Conservation (phyloP, 1,140 invertebrate species). For the Diprion similis region DNA sequence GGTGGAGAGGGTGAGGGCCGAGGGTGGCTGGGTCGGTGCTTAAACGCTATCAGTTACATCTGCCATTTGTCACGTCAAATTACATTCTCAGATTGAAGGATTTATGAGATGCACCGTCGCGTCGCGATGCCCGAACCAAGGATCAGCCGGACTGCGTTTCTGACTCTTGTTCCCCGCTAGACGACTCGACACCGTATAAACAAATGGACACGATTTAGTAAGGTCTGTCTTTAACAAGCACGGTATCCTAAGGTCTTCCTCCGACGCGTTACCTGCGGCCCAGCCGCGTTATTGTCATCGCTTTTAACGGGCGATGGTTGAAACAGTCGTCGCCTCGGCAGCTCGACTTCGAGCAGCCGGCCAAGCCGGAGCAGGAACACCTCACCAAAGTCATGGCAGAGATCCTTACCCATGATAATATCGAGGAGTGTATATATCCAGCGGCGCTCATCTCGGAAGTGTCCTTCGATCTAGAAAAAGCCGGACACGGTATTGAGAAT, state of each 20-base stretch:
- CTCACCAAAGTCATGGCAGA: background rate
- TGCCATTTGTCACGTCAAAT: slow-evolving; percentile 59
- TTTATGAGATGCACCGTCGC: slow-evolving; percentile 43
- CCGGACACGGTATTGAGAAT: background rate
- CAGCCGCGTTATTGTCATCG: background rate
- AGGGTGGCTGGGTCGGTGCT: background rate
- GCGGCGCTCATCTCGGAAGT: background rate
- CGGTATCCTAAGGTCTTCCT: slow-evolving; percentile 12
- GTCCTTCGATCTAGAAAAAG: background rate
- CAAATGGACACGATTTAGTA: slow-evolving; percentile 49
- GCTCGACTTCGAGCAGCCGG: background rate
- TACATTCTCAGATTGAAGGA: slow-evolving; percentile 45
- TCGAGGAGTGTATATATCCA: background rate
- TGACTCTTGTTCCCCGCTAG: background rate
- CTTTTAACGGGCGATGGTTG: slow-evolving; percentile 1
- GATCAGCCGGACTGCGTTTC: background rate
- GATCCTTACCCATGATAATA: background rate
- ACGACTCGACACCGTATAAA: slow-evolving; percentile 42
- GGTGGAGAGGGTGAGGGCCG: background rate
- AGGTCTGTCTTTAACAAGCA: slow-evolving; percentile 47
- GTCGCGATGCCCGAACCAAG: background rate
- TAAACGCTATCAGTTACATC: slow-evolving; percentile 50
- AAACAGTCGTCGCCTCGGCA: background rate
- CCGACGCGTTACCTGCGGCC: background rate
- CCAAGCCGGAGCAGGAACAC: background rate